phyloP scores from a whole-genome alignment of 2,113 vertebrate genomes.

The Pycnonotus jocosus region DNA sequence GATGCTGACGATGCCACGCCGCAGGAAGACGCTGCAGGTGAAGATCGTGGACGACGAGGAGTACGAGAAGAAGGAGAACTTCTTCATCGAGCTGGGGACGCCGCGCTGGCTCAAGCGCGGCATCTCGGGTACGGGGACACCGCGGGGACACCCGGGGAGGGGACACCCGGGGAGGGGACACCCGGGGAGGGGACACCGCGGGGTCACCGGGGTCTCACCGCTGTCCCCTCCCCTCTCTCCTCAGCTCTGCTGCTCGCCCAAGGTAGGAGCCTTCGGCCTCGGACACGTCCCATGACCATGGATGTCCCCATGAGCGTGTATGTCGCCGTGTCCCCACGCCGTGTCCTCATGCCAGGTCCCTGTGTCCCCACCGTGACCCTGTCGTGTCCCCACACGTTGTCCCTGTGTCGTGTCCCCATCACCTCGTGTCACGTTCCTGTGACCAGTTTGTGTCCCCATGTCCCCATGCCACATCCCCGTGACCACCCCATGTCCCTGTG shows the following conservation, averaged over 20 bases:
- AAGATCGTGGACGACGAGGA: neutral
- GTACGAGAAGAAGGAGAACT: neutral
- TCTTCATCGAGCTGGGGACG: neutral
- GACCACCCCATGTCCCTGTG: no score
- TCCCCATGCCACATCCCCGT: no score
- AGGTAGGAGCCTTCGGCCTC: neutral
- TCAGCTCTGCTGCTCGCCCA: neutral
- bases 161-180: neutral
- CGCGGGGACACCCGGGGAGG: fast-evolving
- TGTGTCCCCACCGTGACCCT: fast-evolving
- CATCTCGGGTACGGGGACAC: neutral
- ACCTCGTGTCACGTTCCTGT: no score
- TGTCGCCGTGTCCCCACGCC: neutral
- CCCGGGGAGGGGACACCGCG: no score
- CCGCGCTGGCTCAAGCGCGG: neutral
- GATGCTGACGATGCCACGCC: neutral
- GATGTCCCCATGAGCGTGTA: neutral
- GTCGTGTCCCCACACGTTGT: neutral
- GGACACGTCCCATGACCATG: neutral
- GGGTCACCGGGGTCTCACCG: neutral
- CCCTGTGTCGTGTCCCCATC: no score
- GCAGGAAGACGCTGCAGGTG: neutral
- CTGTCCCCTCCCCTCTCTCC: neutral
- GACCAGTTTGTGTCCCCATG: neutral
- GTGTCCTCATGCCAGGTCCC: neutral